Conservation (phyloP, 2,797 vertebrate species). For the Anas georgica region DNA sequence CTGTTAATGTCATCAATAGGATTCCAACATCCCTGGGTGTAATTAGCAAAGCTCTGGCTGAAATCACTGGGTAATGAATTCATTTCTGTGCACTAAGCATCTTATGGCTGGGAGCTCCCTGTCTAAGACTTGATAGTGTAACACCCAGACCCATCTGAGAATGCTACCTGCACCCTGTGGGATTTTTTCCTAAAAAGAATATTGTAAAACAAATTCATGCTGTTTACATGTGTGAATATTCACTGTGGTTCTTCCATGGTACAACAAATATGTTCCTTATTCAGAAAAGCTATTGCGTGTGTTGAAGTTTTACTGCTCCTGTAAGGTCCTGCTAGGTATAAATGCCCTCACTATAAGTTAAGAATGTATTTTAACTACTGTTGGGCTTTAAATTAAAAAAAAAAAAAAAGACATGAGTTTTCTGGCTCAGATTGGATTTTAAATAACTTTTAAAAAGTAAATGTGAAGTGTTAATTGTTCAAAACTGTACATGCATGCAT, state of each 20-base stretch:
- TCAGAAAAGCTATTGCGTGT: rapidly evolving
- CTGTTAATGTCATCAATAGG: not conserved
- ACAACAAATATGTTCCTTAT: rapidly evolving
- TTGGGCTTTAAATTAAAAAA: not conserved
- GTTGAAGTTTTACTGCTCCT: not conserved
- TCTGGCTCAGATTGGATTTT: not conserved
- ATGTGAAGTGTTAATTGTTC: no score
- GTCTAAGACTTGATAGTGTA: not conserved
- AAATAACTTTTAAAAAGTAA: not conserved
- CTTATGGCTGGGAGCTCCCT: not conserved
- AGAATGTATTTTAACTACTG: rapidly evolving
- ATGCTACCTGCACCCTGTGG: not conserved
- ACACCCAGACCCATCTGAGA: not conserved
- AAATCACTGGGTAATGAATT: not conserved
- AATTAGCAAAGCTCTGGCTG: not conserved
- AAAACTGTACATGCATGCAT: rapidly evolving
- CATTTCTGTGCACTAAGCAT: not conserved
- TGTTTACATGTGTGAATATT: not conserved
- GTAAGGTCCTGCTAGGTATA: not conserved
- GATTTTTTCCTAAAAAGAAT: not conserved
- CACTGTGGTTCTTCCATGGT: rapidly evolving
- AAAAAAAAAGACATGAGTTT: not conserved
- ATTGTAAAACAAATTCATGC: not conserved
- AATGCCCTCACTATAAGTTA: not conserved
- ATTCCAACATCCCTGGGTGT: not conserved